These are phyloP conservation scores for Phoronis australis DNA, from an alignment of 2,888 invertebrate species.

Conservation along the genomic window DNA sequence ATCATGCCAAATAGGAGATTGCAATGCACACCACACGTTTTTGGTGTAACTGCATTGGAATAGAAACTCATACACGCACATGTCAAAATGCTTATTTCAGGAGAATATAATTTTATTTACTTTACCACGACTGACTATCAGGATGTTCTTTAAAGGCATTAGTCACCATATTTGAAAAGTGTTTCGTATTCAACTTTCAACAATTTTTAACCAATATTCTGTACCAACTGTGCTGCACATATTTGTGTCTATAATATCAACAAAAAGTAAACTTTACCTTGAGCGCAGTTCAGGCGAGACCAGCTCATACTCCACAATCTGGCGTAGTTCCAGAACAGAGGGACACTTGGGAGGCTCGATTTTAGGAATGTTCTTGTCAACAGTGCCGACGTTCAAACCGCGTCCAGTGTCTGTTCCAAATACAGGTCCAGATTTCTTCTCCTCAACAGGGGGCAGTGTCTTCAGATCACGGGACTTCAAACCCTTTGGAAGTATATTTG, in stretches of 20 bases:
- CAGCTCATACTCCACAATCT: conserved; percentile 48
- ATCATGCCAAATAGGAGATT: no score
- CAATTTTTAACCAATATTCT: no score
- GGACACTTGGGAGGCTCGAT: conserved; percentile 45
- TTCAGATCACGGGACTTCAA: conserved; percentile 41
- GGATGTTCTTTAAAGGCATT: no score
- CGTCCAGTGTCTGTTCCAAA: conserved; percentile 47
- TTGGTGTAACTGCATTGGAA: no score
- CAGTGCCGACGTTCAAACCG: conserved; percentile 40
- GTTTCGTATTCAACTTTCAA: no score
- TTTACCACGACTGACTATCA: no score
- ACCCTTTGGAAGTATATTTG: conserved; percentile 47
- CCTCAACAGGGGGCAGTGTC: conserved; percentile 42
- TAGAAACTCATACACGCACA: no score
- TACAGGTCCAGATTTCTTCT: conserved; percentile 38
- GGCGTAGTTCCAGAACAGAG: conserved; percentile 36
- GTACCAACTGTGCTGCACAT: background rate
- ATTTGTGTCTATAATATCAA: background rate
- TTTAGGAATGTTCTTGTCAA: conserved; percentile 20
- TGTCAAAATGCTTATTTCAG: no score
- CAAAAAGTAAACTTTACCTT: conserved; percentile 23
- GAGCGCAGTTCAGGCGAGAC: conserved; percentile 28
- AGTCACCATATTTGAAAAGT: no score
- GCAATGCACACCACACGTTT: no score
- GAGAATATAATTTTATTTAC: no score